These are phyloP conservation scores for Amphiura filiformis DNA, from an alignment of 35 echinoderm and acorn worm genomes.

Conservation along the genomic window DNA sequence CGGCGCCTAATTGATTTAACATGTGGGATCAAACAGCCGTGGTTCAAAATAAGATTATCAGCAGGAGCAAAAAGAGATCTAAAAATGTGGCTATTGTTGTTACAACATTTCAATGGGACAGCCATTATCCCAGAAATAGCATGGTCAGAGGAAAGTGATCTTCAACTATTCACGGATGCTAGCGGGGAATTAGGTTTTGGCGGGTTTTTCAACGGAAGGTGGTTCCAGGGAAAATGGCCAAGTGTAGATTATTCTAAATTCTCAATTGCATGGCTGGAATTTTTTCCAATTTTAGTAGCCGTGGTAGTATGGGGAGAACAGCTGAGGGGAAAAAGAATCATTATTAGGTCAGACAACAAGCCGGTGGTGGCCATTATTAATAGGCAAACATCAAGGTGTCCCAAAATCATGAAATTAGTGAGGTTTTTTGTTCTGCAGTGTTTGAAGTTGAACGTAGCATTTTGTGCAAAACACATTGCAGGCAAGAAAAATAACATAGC, in stretches of 20 bases:
- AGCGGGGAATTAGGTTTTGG: conserved; percentile 2
- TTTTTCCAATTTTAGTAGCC: conserved; percentile 27
- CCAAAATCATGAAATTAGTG: background rate
- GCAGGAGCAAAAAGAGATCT: conserved; percentile 16
- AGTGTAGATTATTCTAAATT: background rate
- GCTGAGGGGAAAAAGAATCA: background rate
- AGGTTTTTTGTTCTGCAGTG: conserved; percentile 7
- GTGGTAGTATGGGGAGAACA: background rate
- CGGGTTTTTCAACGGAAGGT: background rate
- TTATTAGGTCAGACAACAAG: background rate
- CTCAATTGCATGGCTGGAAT: conserved; percentile 19
- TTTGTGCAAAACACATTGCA: background rate
- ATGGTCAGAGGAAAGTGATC: background rate
- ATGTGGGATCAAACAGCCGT: background rate
- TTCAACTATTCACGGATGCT: conserved; percentile 15
- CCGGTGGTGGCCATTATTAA: background rate
- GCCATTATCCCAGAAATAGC: background rate
- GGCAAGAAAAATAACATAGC: conserved; percentile 5
- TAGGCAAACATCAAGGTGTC: background rate
- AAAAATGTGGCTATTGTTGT: background rate
- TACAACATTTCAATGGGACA: background rate
- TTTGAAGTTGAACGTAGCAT: background rate
- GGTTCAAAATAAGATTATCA: background rate
- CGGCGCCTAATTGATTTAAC: conserved; percentile 21
- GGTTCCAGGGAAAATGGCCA: conserved; percentile 11